Evolutionary conservation across 2,113 vertebrate genomes (phyloP).

Genomic region (Gnathonemus longibarbis): DNA sequence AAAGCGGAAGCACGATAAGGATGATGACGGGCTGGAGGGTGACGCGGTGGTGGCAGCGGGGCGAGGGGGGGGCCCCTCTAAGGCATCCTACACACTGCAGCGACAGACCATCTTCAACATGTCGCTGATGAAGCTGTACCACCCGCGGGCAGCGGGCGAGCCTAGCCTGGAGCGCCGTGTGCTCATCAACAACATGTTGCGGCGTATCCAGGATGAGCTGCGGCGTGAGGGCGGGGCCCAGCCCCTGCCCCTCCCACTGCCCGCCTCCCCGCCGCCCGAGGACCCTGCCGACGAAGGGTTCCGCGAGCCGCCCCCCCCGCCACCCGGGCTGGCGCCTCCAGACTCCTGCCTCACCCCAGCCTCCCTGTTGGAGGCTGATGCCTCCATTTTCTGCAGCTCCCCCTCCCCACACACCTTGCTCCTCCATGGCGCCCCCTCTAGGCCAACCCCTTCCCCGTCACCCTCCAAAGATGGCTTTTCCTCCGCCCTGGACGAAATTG

Average conservation of each 20-base stretch:
- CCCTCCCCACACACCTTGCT: conserved; percentile 36
- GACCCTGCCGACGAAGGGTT: conserved; percentile 51
- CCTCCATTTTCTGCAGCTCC: conserved; percentile 66
- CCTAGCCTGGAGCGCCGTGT: conserved; percentile 79
- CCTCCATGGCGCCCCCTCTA: conserved; percentile 42
- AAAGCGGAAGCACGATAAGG: conserved; percentile 82
- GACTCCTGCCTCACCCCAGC: conserved; percentile 80
- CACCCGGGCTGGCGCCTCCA: conserved; percentile 56
- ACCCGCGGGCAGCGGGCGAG: conserved; percentile 66
- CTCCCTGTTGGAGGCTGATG: conserved; percentile 76
- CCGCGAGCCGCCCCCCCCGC: conserved; percentile 55
- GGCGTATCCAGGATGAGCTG: conserved; percentile 78
- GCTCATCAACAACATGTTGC: conserved; percentile 82
- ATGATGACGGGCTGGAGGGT: conserved; percentile 76
- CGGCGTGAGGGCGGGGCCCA: conserved; percentile 72
- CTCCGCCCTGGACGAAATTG: conserved; percentile 78
- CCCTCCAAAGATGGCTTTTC: conserved; percentile 76
- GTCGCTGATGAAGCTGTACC: conserved; percentile 86
- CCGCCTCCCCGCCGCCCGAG: conserved; percentile 48
- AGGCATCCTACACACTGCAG: conserved; percentile 79
- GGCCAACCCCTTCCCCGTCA: conserved; percentile 36
- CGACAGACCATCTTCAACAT: conserved; percentile 88
- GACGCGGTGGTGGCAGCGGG: conserved; percentile 56
- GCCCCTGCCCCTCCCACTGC: conserved; percentile 60
- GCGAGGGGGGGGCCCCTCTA: conserved; percentile 51